These are phyloP conservation scores for Sinodicranocentrus sp. DNA, from an alignment of 2,888 invertebrate species.

Conservation along the genomic window DNA sequence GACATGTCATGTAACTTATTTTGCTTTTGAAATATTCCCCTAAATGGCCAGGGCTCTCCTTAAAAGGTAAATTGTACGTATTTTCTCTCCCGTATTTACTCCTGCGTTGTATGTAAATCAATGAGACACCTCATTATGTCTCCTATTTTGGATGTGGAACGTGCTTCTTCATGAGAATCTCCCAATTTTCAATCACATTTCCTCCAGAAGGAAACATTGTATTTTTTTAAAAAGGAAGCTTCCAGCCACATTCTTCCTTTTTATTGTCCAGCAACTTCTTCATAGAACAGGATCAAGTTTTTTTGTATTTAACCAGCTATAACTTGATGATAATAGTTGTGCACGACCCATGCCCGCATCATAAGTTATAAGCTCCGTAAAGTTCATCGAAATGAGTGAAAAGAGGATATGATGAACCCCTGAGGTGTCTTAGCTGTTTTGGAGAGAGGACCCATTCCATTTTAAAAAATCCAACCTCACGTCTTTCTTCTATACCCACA, in stretches of 20 bases:
- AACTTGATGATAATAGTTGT: background rate
- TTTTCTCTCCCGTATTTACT: too few species aligned
- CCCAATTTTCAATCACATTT: conserved; percentile 21
- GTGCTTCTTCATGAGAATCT: background rate
- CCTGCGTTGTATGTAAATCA: conserved; percentile 24
- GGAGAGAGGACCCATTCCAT: background rate
- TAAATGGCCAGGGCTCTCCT: conserved; percentile 22
- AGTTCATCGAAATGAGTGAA: too few species aligned
- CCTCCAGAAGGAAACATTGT: conserved; percentile 9
- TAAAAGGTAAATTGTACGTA: conserved; percentile 35
- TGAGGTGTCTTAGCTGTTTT: conserved; percentile 29
- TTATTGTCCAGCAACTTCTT: conserved; percentile 6
- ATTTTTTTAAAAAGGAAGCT: conserved; percentile 25
- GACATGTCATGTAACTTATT: too few species aligned
- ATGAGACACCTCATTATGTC: conserved; percentile 50
- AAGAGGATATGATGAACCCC: conserved; percentile 50
- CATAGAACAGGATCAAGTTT: background rate
- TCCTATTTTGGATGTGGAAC: conserved; percentile 45
- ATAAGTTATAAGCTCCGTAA: too few species aligned
- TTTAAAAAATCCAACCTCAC: conserved; percentile 14
- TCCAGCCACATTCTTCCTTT: conserved; percentile 21
- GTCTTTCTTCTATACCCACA: conserved; percentile 32
- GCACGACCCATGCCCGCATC: conserved; percentile 9
- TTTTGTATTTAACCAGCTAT: too few species aligned
- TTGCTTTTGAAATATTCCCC: too few species aligned